Evolutionary conservation across 1,140 invertebrate genomes (phyloP).

Genomic region (Aradophagus sp.): DNA sequence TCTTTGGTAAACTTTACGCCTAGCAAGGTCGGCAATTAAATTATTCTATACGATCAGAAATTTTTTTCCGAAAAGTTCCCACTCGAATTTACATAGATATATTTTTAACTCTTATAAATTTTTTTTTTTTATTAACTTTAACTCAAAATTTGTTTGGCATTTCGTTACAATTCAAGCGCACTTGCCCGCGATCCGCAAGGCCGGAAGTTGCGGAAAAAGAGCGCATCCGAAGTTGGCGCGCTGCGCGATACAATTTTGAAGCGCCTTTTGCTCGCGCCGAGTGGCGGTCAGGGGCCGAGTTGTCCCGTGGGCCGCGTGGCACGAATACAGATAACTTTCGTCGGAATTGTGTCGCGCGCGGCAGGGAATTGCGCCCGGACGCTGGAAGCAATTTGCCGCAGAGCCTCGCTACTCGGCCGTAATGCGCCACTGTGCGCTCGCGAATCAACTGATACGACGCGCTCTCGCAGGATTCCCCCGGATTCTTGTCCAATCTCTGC

Average conservation of each 20-base stretch:
- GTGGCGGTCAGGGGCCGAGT: slow-evolving; percentile 5
- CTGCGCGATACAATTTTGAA: slow-evolving; percentile 21
- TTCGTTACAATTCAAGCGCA: no score
- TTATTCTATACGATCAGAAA: no score
- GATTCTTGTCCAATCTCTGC: no score
- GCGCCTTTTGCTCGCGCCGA: slow-evolving; percentile 15
- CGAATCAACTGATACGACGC: slow-evolving; percentile 17
- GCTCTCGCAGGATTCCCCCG: slow-evolving; percentile 18
- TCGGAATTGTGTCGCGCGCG: slow-evolving; percentile 40
- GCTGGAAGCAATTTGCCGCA: slow-evolving; percentile 43
- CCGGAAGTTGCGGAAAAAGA: no score
- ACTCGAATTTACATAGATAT: no score
- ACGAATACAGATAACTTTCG: slow-evolving; percentile 50
- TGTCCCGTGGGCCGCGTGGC: slow-evolving; percentile 35
- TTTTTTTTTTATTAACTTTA: no score
- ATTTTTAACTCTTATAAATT: no score
- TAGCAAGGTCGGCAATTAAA: no score
- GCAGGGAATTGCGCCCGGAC: slow-evolving; percentile 26
- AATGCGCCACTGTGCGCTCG: slow-evolving; percentile 26
- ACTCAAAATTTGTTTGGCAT: no score
- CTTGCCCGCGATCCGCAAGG: no score
- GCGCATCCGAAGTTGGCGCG: background rate
- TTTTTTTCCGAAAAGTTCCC: no score
- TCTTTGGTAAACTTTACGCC: no score
- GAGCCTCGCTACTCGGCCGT: slow-evolving; percentile 14